A percentile compares a stretch with the other conserved stretches of the same genome.
These are phyloP conservation scores for Oegoconia quadripuncta DNA, from an alignment of 2,888 invertebrate species.

Conservation along the genomic window DNA sequence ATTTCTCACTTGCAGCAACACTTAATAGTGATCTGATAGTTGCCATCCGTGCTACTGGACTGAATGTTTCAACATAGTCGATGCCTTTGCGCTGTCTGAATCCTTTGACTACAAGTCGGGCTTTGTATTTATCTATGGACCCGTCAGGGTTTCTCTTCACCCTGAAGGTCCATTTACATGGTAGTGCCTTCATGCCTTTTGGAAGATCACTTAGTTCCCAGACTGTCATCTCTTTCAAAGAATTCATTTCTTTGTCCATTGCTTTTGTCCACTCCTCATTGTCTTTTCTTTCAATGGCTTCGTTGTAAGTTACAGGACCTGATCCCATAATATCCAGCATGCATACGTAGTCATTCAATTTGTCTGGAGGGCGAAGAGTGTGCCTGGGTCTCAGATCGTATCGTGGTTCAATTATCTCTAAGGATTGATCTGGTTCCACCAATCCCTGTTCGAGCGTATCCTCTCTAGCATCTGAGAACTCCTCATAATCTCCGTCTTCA, in stretches of 20 bases:
- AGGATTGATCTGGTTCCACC: too few species aligned
- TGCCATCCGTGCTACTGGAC: conserved; percentile 16
- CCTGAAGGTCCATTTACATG: too few species aligned
- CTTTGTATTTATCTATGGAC: not conserved
- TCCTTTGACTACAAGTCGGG: too few species aligned
- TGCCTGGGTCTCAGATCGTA: not conserved
- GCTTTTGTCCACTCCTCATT: not conserved
- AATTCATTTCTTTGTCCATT: not conserved
- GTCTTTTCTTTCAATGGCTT: not conserved
- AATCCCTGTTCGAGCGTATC: too few species aligned
- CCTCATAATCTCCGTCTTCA: too few species aligned
- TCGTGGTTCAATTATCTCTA: not conserved
- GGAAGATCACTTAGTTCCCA: not conserved
- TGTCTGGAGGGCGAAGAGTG: not conserved
- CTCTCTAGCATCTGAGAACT: too few species aligned
- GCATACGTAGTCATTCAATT: not conserved
- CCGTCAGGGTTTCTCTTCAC: too few species aligned
- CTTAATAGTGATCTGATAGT: too few species aligned
- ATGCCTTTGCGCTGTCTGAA: conserved; percentile 13
- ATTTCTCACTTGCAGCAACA: too few species aligned
- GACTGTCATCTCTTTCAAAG: not conserved
- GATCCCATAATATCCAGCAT: not conserved
- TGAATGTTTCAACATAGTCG: conserved; percentile 16
- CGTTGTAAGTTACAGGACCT: not conserved
- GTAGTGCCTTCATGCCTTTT: too few species aligned